These are phyloP conservation scores for Xenotilapia longispinis DNA, from an alignment of 2,113 vertebrate species.

Conservation along the genomic window DNA sequence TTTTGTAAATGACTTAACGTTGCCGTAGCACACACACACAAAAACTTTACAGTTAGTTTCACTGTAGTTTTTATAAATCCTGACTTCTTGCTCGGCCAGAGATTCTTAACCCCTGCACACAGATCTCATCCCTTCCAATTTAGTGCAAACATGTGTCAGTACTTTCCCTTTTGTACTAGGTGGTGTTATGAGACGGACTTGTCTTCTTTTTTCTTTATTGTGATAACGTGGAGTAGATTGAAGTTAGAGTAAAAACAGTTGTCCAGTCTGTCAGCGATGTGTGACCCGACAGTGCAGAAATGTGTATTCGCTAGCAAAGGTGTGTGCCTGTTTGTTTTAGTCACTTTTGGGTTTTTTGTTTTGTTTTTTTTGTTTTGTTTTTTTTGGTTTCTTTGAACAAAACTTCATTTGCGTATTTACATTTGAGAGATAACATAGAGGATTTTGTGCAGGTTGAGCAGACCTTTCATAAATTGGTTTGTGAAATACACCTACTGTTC, in stretches of 20 bases:
- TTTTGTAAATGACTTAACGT: background rate
- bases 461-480: background rate
- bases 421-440: background rate
- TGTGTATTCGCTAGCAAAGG: background rate
- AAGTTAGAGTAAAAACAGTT: background rate
- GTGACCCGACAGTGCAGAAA: background rate
- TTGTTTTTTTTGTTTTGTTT: background rate
- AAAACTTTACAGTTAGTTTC: background rate
- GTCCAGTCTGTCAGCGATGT: background rate
- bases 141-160: background rate
- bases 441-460: background rate
- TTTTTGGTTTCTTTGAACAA: background rate
- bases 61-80: background rate
- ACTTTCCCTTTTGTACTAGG: background rate
- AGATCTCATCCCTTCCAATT: background rate
- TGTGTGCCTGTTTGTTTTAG: background rate
- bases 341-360: rapidly evolving
- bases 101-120: background rate
- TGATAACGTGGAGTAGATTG: background rate
- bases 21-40: background rate
- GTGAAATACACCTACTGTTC: background rate
- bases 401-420: background rate
- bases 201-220: background rate
- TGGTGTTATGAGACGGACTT: rapidly evolving
- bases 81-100: background rate